Base-by-base conservation (phyloP, 1,140 invertebrate species). In the Telenomus remus region DNA sequence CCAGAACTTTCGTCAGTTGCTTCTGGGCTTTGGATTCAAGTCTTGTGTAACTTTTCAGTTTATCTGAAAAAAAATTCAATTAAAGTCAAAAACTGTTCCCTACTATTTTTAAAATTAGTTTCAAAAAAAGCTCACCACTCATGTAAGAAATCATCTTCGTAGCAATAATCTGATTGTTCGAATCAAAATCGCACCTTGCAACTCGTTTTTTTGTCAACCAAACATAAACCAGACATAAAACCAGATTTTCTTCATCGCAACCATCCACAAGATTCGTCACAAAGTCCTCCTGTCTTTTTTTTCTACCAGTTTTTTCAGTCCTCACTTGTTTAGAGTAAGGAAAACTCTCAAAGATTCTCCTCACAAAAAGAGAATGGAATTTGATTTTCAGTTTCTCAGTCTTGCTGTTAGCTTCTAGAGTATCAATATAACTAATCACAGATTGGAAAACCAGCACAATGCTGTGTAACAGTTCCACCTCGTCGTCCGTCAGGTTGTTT, bases 391-490 rank as follows among this genome's bases (percentile, higher is more conserved):
- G 90, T 74, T 56, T 7, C 84, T 79, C 13, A 89, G 80, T 42
- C 89, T 82, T 12, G 81, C 66, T 33, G 2, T n/a, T 13, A 12
- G 1, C 12, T 7, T 13, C 12, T 8, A 14, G 43, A 3, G 11
- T 13, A 19, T 89, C 84, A 5, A 91, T 84, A 49, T 91, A 85
- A 8, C 87, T 85, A 80, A 88, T 91, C 12, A 92, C 79, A 12
- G 90, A 84, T 46, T 86, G 81, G 48, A 93, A 86, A 16, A 92
- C 89, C 64, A 89, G 83, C 16, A 92, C 81, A 15, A 90, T 87
- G 60, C 88, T 89, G 70, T 89, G 89, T 11, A 93, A 78, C 37
- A 92, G 86, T 37, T 84, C 76, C 4, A 88, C 86, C 10, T 90
- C 89, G 81, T 93, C 92, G 11, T 76, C 70, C 81, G 81, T 75